Evolutionary conservation across 2,888 invertebrate species (phyloP).

Genomic region (Athetis lepigone): DNA sequence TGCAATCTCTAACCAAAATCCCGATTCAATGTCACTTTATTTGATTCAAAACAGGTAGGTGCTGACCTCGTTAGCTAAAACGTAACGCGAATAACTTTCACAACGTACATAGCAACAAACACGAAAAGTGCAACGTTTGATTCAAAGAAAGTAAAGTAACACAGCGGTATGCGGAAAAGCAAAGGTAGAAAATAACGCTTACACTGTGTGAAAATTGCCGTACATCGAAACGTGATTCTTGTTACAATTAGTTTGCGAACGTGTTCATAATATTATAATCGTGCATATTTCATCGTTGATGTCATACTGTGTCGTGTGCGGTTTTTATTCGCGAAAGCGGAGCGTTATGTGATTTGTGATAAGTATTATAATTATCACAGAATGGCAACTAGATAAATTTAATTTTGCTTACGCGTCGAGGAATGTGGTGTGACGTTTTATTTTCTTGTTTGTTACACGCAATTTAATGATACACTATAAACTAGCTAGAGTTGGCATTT

Average conservation of each 20-base stretch:
- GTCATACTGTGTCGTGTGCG: constrained; percentile 68
- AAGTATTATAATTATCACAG: constrained; percentile 51
- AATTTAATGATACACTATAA: constrained; percentile 26
- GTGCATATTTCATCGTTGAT: constrained; percentile 76
- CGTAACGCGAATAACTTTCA: constrained; percentile 49
- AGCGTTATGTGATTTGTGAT: constrained; percentile 39
- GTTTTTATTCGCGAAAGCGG: constrained; percentile 62
- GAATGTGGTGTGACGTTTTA: constrained; percentile 40
- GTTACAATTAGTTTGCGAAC: constrained; percentile 68
- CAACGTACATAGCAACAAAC: constrained; percentile 40
- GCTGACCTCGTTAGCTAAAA: constrained; percentile 59
- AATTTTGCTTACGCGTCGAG: constrained; percentile 32
- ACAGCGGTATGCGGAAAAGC: constrained; percentile 62
- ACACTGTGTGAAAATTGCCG: constrained; percentile 70
- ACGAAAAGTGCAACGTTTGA: constrained; percentile 51
- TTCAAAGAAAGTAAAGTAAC: constrained; percentile 55
- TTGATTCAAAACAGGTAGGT: constrained; percentile 53
- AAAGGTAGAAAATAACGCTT: constrained; percentile 65
- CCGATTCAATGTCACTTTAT: constrained; percentile 52
- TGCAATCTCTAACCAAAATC: constrained; percentile 26
- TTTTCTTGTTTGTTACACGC: constrained; percentile 40
- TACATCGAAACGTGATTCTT: constrained; percentile 75
- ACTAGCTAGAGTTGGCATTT: no score
- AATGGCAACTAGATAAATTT: constrained; percentile 52
- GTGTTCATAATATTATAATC: constrained; percentile 72